Evolutionary conservation across 2,888 invertebrate species (phyloP).

Genomic region (Sphaeridia pumilis): DNA sequence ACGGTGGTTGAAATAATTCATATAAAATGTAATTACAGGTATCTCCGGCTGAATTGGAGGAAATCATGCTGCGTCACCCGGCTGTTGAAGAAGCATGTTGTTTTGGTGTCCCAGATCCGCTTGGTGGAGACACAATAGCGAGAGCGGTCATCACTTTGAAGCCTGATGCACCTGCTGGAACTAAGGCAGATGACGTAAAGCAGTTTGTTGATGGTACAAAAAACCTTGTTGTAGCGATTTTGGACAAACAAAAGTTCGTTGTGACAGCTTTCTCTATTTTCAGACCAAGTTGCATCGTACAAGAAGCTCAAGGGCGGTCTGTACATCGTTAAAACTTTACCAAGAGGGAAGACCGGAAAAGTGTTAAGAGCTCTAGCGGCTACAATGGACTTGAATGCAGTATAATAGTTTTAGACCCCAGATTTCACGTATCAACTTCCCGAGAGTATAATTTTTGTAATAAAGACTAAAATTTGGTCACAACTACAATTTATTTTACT

Average conservation of each 20-base stretch:
- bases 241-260: not conserved
- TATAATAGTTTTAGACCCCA: too few species aligned
- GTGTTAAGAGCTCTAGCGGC: slow-evolving; percentile 23
- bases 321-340: slow-evolving; percentile 23
- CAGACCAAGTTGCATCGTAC: slow-evolving; percentile 25
- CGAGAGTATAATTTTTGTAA: not conserved
- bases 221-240: too few species aligned
- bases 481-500: too few species aligned
- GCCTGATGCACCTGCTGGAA: slow-evolving; percentile 2
- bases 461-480: too few species aligned
- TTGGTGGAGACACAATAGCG: slow-evolving; percentile 29
- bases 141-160: slow-evolving; percentile 27
- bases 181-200: slow-evolving; percentile 20
- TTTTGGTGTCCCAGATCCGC: slow-evolving; percentile 27
- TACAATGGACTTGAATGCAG: slow-evolving; percentile 6
- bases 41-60: slow-evolving; percentile 33
- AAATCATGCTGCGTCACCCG: slow-evolving; percentile 24
- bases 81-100: slow-evolving; percentile 29
- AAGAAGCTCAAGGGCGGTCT: slow-evolving; percentile 28
- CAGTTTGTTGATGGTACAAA: slow-evolving; percentile 22
- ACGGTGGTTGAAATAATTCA: not conserved
- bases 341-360: slow-evolving; percentile 32
- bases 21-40: slow-evolving; percentile 18
- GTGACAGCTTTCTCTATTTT: not conserved
- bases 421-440: too few species aligned